phyloP scores from a whole-genome alignment of 2,888 invertebrate species.

The Cheilosia impressa region DNA sequence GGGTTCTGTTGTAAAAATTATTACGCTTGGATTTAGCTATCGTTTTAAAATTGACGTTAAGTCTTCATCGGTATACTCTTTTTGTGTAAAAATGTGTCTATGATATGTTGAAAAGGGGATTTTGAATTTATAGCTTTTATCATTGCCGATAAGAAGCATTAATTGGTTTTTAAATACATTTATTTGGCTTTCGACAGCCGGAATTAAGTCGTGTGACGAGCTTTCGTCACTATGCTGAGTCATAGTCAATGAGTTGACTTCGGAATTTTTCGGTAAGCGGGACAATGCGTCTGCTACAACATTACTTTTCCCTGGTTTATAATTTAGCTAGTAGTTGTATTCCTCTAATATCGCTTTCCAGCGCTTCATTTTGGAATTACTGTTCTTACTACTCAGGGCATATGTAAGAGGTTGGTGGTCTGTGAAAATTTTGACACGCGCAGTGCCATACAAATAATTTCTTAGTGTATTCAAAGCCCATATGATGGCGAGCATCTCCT shows the following conservation, averaged over 20 bases:
- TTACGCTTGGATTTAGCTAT: conserved; percentile 8
- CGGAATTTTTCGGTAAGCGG: not conserved
- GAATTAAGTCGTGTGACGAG: conserved; percentile 25
- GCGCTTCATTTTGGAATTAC: too few species aligned
- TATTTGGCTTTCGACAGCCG: conserved; percentile 23
- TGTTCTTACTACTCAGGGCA: too few species aligned
- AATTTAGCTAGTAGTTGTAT: not conserved
- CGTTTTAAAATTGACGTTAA: conserved; percentile 4
- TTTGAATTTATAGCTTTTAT: conserved; percentile 8
- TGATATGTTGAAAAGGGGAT: conserved; percentile 31
- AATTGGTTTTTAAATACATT: conserved; percentile 41
- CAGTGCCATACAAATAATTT: too few species aligned
- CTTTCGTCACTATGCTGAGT: conserved; percentile 35
- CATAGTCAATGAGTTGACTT: conserved; percentile 28
- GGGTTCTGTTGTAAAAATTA: conserved; percentile 19
- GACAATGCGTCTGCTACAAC: conserved; percentile 46
- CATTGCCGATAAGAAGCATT: not conserved
- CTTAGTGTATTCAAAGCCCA: too few species aligned
- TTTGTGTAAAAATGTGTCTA: conserved; percentile 13
- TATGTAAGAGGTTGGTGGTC: too few species aligned
- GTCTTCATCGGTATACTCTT: conserved; percentile 1
- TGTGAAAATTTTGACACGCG: too few species aligned
- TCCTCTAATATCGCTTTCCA: too few species aligned
- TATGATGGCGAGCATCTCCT: conserved; percentile 20
- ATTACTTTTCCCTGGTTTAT: conserved; percentile 45